Conservation (phyloP, 2,888 invertebrate genomes). For the Pristionchus japonicus region DNA sequence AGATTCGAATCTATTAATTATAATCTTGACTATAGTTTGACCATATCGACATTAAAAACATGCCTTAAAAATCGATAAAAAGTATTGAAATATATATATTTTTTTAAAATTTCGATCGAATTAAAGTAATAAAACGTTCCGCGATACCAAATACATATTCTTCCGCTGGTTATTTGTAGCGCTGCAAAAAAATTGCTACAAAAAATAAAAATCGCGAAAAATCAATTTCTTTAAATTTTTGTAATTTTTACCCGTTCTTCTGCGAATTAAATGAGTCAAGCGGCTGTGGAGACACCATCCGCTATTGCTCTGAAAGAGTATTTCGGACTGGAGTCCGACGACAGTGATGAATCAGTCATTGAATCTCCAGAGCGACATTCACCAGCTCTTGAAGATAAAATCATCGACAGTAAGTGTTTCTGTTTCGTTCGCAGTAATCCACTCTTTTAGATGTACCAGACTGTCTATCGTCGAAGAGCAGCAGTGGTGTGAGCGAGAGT, state of each 20-base stretch:
- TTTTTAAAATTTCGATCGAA: too few species aligned
- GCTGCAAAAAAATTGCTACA: too few species aligned
- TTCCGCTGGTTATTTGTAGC: background rate
- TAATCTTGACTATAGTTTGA: too few species aligned
- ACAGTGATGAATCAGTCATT: background rate
- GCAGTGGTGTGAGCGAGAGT: conserved; percentile 29
- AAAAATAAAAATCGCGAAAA: too few species aligned
- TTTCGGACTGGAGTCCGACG: conserved; percentile 19
- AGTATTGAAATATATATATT: too few species aligned
- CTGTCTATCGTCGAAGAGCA: conserved; percentile 9
- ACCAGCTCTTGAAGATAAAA: background rate
- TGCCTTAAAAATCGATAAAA: too few species aligned
- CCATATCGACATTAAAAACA: too few species aligned
- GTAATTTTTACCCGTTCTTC: background rate
- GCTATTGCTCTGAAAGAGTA: background rate
- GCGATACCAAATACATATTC: background rate
- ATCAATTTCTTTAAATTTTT: background rate
- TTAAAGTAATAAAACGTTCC: background rate
- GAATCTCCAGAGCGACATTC: background rate
- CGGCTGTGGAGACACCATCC: conserved; percentile 19
- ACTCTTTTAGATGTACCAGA: background rate
- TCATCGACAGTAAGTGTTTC: background rate
- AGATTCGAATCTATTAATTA: too few species aligned
- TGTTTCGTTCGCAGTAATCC: background rate
- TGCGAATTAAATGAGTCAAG: conserved; percentile 40